These are phyloP conservation scores for Bhutanitis thaidina DNA, from an alignment of 2,888 invertebrate genomes.

Conservation along the genomic window DNA sequence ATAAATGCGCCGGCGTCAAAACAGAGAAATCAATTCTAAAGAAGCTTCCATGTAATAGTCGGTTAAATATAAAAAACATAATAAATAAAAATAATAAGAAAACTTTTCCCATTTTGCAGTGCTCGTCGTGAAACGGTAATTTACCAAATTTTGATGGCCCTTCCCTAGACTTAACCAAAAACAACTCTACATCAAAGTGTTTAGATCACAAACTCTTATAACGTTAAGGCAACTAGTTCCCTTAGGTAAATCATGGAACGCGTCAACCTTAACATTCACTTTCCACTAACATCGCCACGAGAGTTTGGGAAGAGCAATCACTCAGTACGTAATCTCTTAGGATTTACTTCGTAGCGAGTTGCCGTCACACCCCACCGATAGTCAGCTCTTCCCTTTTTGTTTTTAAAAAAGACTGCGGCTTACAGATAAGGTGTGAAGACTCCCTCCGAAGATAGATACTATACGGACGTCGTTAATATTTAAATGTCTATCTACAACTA, in stretches of 20 bases:
- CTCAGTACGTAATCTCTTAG: constrained; percentile 76
- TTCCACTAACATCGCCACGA: constrained; percentile 51
- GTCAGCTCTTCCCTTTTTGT: constrained; percentile 52
- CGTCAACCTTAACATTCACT: constrained; percentile 62
- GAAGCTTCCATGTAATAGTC: too few species aligned
- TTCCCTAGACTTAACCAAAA: constrained; percentile 29
- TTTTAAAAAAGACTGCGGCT: constrained; percentile 61
- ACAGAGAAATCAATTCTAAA: too few species aligned
- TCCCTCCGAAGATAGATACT: too few species aligned
- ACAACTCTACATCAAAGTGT: constrained; percentile 31
- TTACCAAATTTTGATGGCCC: constrained; percentile 39
- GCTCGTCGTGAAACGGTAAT: constrained; percentile 53
- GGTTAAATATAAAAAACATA: too few species aligned
- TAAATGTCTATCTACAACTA: too few species aligned
- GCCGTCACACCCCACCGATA: constrained; percentile 46
- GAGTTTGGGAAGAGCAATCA: constrained; percentile 74
- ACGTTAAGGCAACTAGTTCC: constrained; percentile 14
- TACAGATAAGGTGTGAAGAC: constrained; percentile 50
- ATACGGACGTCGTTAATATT: too few species aligned
- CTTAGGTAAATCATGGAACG: constrained; percentile 59
- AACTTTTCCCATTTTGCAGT: constrained; percentile 70
- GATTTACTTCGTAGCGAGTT: constrained; percentile 47
- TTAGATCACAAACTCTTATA: constrained; percentile 32
- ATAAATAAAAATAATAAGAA: constrained; percentile 78
- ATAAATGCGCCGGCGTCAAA: too few species aligned